These are phyloP conservation scores for Aethina tumida DNA, from an alignment of 1,140 invertebrate species.

Conservation along the genomic window DNA sequence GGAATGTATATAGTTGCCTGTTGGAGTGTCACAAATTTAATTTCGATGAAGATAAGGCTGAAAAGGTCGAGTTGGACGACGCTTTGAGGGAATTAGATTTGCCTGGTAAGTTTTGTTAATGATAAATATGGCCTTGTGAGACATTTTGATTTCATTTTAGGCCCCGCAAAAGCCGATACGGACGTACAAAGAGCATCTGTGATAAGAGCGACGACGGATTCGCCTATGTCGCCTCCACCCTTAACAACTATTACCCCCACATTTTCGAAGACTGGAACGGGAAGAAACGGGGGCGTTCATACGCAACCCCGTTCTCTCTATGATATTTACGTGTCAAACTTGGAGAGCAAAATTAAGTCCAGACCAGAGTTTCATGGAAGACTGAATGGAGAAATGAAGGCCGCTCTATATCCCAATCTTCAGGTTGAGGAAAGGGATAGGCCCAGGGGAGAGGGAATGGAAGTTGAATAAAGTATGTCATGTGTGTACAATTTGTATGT, in stretches of 20 bases:
- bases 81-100: conserved; percentile 26
- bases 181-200: conserved; percentile 51
- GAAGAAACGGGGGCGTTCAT: conserved; percentile 25
- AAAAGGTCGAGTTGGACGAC: conserved; percentile 50
- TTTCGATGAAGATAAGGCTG: conserved; percentile 42
- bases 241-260: conserved; percentile 33
- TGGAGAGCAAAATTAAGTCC: conserved; percentile 43
- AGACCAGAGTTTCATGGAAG: conserved; percentile 72
- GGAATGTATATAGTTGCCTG: conserved; percentile 71
- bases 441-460: conserved; percentile 26
- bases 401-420: conserved; percentile 70
- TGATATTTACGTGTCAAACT: conserved; percentile 56
- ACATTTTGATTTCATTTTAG: conserved; percentile 13
- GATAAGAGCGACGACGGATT: conserved; percentile 70
- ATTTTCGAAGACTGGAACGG: conserved; percentile 17
- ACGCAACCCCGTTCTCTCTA: conserved; percentile 45
- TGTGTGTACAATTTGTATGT: background rate
- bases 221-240: conserved; percentile 65
- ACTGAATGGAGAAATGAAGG: conserved; percentile 51
- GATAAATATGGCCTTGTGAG: background rate
- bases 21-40: conserved; percentile 62
- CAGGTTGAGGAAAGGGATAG: conserved; percentile 37
- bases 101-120: conserved; percentile 13
- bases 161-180: conserved; percentile 20
- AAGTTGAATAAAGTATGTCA: conserved; percentile 23